phyloP scores from a whole-genome alignment of 2,888 invertebrate genomes.

The Merodon equestris region DNA sequence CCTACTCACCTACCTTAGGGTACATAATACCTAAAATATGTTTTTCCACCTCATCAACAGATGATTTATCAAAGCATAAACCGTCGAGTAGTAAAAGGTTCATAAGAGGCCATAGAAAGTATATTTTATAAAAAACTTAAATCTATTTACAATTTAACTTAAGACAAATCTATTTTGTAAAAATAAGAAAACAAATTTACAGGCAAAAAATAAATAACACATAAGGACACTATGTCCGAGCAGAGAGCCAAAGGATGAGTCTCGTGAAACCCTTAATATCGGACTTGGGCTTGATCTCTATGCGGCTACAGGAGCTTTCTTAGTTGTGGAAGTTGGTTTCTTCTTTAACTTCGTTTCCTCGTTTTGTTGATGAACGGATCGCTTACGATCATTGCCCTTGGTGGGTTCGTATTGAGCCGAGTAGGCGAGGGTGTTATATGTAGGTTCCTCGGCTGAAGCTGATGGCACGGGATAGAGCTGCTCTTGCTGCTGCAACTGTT shows the following conservation, averaged over 20 bases:
- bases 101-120: no score
- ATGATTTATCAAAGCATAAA: no score
- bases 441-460: constrained; percentile 62
- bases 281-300: constrained; percentile 24
- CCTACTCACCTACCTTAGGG: no score
- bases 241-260: constrained; percentile 43
- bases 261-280: constrained; percentile 27
- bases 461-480: constrained; percentile 67
- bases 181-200: no score
- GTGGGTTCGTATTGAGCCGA: constrained; percentile 71
- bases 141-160: no score
- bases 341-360: no score
- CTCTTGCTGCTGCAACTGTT: constrained; percentile 70
- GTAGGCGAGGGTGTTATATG: constrained; percentile 73
- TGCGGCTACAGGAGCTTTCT: constrained; percentile 13
- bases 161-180: no score
- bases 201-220: constrained; percentile 47
- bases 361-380: constrained; percentile 41
- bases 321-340: background rate
- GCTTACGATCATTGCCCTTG: constrained; percentile 47
- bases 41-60: no score
- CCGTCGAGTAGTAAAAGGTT: no score
- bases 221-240: background rate
- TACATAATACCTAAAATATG: no score
- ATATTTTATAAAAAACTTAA: no score